Evolutionary conservation across 2,797 vertebrate genomes (phyloP), one percentile per base, ranked within the genome.

Genomic region (Masticophis lateralis): DNA sequence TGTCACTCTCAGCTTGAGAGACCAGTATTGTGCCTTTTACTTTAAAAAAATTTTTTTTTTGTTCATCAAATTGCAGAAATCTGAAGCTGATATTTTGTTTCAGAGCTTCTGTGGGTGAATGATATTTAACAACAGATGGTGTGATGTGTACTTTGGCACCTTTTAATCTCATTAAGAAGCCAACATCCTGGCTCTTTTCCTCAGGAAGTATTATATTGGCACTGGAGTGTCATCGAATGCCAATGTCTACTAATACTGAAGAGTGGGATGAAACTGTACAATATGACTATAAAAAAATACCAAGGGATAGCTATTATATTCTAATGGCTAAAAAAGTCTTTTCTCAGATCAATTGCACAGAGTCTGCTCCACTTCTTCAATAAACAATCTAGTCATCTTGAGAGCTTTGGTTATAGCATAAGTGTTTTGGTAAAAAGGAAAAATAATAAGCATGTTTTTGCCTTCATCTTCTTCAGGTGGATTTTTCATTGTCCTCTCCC

Each of bases 401-500:
- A 96, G 94, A 97, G 14, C 98, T 98, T 98, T 98, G 98, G 98
- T 98, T 97, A 96, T 92, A 98, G 97, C 96, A 92, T 95, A 93
- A 94, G 92, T 53, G 63, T 97, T 96, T 93, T 96, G 96, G 96
- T 97, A 5, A 93, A 96, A 94, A 32, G 89, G 89, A 89, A 3
- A 91, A 96, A 93, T 92, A 91, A 92, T 47, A 95, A 94, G 92
- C 92, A 94, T 97, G 95, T 94, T 74, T 13, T 47, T 89, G 89
- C 88, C 94, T 96, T 97, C 10, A 55, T 37, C 91, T 51, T 69
- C 37, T 95, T 97, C 97, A 98, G 93, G 98, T 98, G 87, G 97
- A 98, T 95, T 98, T 98, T 95, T 98, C 98, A 83, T 97, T 98
- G 93, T 98, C 98, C 90, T 98, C 98, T 3, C 98, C 98, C 0